Evolutionary conservation across 1,140 invertebrate genomes (phyloP).

Genomic region (Drosophila rhopaloa): DNA sequence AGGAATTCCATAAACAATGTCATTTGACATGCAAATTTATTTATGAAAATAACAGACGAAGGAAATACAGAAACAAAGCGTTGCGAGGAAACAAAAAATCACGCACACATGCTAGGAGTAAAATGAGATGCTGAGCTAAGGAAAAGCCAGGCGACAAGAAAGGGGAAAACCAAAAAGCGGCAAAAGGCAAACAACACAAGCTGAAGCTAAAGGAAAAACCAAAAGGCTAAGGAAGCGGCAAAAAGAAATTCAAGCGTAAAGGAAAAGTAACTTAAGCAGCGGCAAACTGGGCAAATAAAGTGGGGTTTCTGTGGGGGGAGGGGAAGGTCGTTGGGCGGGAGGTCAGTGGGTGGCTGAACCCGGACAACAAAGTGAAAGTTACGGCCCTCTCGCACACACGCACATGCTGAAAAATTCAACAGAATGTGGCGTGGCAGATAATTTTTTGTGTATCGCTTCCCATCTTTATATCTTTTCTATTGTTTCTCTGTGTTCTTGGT

Average conservation of each 20-base stretch:
- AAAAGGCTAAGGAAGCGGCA: constrained; percentile 24
- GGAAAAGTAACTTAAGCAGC: constrained; percentile 77
- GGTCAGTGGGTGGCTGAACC: constrained; percentile 11
- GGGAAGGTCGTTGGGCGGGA: constrained; percentile 12
- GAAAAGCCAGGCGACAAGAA: constrained; percentile 18
- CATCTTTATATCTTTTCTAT: constrained; percentile 8
- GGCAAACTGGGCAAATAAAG: constrained; percentile 73
- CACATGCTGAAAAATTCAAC: constrained; percentile 59
- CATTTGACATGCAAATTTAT: constrained; percentile 83
- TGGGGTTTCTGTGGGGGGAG: constrained; percentile 27
- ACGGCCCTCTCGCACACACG: constrained; percentile 43
- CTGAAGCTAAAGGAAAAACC: constrained; percentile 15
- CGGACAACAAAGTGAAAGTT: constrained; percentile 75
- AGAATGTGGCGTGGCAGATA: constrained; percentile 52
- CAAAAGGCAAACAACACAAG: constrained; percentile 23
- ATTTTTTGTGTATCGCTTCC: constrained; percentile 41
- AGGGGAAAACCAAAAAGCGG: constrained; percentile 30
- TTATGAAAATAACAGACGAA: constrained; percentile 80
- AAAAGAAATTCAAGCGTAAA: constrained; percentile 75
- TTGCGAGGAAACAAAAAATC: constrained; percentile 53
- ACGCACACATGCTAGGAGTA: constrained; percentile 61
- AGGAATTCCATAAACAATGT: constrained; percentile 82
- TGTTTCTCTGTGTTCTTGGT: background rate
- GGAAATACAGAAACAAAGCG: constrained; percentile 50
- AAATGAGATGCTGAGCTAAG: constrained; percentile 78